Evolutionary conservation across 2,113 vertebrate genomes (phyloP).

Genomic region (Hippocampus zosterae): DNA sequence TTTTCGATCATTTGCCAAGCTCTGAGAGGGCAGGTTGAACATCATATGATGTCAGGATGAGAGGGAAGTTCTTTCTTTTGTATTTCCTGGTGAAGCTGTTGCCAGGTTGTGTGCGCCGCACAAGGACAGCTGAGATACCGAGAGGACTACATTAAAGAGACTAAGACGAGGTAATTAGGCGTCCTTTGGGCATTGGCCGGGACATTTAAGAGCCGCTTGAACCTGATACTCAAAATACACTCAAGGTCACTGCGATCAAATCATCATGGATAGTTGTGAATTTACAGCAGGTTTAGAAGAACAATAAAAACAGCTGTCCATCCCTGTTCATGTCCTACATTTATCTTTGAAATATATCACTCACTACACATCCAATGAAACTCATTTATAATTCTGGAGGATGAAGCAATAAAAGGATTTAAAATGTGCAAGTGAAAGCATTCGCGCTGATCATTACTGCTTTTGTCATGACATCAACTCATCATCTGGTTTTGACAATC

Average conservation of each 20-base stretch:
- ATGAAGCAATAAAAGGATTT: too few species aligned
- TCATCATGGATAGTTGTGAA: not conserved
- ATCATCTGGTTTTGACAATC: too few species aligned
- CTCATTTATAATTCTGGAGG: too few species aligned
- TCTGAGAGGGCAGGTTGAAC: not conserved
- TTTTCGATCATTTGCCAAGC: slow-evolving; percentile 1
- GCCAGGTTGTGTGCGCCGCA: not conserved
- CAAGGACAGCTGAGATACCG: not conserved
- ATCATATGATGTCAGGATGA: slow-evolving; percentile 9
- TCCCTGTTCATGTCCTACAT: not conserved
- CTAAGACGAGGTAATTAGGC: not conserved
- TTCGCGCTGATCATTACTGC: too few species aligned
- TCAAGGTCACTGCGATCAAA: not conserved
- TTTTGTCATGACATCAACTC: too few species aligned
- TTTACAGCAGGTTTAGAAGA: not conserved
- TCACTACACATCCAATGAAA: too few species aligned
- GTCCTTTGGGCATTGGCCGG: not conserved
- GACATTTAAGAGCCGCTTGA: not conserved
- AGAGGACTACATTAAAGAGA: not conserved
- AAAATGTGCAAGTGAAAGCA: too few species aligned
- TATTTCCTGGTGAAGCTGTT: not conserved
- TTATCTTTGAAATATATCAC: too few species aligned
- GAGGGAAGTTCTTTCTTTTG: slow-evolving; percentile 8
- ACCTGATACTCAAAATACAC: not conserved
- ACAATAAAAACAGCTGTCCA: not conserved